A percentile compares a stretch with the other conserved stretches of the same genome.
Evolutionary conservation across 2,888 invertebrate genomes (phyloP).

Genomic region (Macropis europaea): DNA sequence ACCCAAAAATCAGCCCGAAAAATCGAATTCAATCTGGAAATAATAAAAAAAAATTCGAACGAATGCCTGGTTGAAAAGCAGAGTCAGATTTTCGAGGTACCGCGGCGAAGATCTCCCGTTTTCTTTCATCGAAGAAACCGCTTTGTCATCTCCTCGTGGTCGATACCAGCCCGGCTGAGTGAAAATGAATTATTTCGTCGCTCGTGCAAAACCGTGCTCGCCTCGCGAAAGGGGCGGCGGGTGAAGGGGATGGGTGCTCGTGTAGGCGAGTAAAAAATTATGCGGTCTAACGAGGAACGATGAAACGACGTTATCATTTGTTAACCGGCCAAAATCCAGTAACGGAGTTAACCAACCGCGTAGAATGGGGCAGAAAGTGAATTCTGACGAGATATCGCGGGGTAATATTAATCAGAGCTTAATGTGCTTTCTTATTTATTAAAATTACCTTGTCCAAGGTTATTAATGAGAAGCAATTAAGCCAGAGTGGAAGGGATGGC

Average conservation of each 20-base stretch:
- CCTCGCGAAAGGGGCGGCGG: background rate
- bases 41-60: no score
- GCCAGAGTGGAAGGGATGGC: background rate
- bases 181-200: constrained; percentile 22
- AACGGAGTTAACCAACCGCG: constrained; percentile 2
- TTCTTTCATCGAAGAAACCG: background rate
- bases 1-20: no score
- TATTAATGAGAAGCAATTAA: background rate
- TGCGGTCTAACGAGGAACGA: constrained; percentile 7
- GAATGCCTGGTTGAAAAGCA: no score
- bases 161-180: background rate
- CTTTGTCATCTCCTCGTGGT: background rate
- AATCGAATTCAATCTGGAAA: no score
- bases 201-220: background rate
- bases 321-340: constrained; percentile 7
- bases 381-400: constrained; percentile 1
- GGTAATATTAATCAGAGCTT: background rate
- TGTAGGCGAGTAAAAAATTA: constrained; percentile 21
- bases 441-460: background rate
- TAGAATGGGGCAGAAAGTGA: background rate
- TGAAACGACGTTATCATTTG: constrained; percentile 12
- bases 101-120: no score
- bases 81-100: no score
- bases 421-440: no score
- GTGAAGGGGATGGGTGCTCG: background rate